Base-by-base conservation (phyloP, 1,140 invertebrate genomes). In the Heliconius nattereri region DNA sequence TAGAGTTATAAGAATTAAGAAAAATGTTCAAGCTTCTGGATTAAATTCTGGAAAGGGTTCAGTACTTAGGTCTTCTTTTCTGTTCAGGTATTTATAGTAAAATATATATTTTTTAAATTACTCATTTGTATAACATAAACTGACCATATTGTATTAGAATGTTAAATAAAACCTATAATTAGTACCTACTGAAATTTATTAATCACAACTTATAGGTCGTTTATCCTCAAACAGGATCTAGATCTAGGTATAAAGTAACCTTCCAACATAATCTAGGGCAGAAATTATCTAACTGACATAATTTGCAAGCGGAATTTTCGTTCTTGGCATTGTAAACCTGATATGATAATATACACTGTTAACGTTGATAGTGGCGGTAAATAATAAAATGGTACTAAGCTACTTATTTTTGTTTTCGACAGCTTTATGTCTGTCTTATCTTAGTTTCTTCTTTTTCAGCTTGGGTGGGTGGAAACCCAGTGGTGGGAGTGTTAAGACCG, bases 261-360 rank as follows among this genome's bases (percentile, higher is more conserved):
- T 75, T 66, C 57, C 57, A 66, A 13, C 60, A 66, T 26, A 57
- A 54, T 54, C 73, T 75, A 54, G 49, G 23, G 32, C 13, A 54
- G 54, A 54, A 75, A 75, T 75, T 75, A 75, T 66, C 60, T 66
- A 66, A 66, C 54, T 75, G 49, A 75, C 49, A 75, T 75, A 54
- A 57, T 75, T 75, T 32, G 49, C 54, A 54, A 75, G 54, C 73
- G 49, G 73, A 75, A 26, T 75, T 49, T 75, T 26, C 45, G 54
- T 32, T 57, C 26, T 54, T 40, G 45, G 72, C 23, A 73, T 45
- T 26, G 45, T 49, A 54, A 54, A 32, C 72, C 13, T 73, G 32
- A 45, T 73, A 26, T 23, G 37, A 73, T 73, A 73, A 73, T 26
- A 16, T 16, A 29, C 71, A 20, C 37, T 40, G 71, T 37, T n/a